Base-by-base conservation (phyloP, 2,797 vertebrate species). In the Benthosema pterotum region DNA sequence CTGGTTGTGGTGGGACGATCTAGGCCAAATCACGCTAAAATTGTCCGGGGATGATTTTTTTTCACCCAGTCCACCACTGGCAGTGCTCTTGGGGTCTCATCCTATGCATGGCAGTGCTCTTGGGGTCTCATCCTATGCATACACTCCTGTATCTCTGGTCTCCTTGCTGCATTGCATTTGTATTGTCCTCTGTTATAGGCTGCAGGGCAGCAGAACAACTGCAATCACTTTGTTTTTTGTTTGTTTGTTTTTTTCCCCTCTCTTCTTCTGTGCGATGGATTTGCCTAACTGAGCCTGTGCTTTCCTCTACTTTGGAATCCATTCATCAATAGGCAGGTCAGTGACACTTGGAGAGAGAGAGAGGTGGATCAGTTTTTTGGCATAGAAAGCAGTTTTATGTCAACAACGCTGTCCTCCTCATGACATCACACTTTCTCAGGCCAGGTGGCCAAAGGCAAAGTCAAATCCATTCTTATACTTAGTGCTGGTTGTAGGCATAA, bases 301-400 rank as follows among this genome's bases (percentile, higher is more conserved):
- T 89, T 89, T 87, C 83, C 83, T 8, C 7, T 11, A 82, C 75
- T 74, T 51, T 59, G 42, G 64, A 70, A 69, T 76, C 63, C 49
- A 69, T 58, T 84, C 82, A 88, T 88, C 81, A 78, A 84, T 88
- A 83, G 77, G 56, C 5, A 7, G 76, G 77, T 83, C 80, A 83
- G 80, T 43, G 65, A 79, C 78, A 72, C 50, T 58, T 2, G 0
- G 51, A 51, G 54, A 65, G 57, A 52, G 2, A n/a, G n/a, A n/a
- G n/a, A n/a, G 70, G 70, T 69, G 79, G 72, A 69, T 86, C 78
- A 71, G 55, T 83, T 84, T 82, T 65, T 68, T 77, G 11, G 32
- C 32, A 69, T 57, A 80, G 70, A 78, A 81, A 73, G 83, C 69
- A 42, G 22, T 25, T 25, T 64, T 74, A n/a, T 80, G 71, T 79